Evolutionary conservation across 1,140 invertebrate genomes (phyloP).

Genomic region (Drosophila tsacasi): DNA sequence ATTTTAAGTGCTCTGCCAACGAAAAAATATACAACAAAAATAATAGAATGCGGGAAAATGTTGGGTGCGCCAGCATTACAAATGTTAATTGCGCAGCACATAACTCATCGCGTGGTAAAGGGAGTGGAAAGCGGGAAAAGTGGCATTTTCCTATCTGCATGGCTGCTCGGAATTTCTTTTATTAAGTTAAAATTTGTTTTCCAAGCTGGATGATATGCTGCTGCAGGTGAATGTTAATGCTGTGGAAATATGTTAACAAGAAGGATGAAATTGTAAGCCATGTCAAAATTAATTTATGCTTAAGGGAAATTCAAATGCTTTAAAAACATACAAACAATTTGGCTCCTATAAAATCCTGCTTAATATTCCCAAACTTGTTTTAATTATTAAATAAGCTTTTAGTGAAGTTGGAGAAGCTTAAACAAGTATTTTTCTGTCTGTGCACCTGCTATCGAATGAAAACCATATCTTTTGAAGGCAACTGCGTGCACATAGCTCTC

Average conservation of each 20-base stretch:
- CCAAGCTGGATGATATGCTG: slow-evolving; percentile 4
- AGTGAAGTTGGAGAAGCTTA: too few species aligned
- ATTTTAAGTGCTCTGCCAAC: slow-evolving; percentile 79
- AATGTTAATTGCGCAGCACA: slow-evolving; percentile 82
- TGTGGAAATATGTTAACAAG: neutral
- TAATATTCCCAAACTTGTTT: neutral
- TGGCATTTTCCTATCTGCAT: slow-evolving; percentile 26
- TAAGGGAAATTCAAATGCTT: neutral
- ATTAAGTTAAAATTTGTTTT: slow-evolving; percentile 61
- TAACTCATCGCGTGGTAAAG: slow-evolving; percentile 61
- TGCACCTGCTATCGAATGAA: slow-evolving; percentile 14
- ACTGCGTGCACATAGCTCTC: slow-evolving; percentile 30
- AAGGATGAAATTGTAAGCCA: neutral
- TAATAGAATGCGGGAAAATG: slow-evolving; percentile 60
- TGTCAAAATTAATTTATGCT: neutral
- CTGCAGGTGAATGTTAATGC: slow-evolving; percentile 1
- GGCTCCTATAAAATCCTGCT: neutral
- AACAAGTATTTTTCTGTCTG: slow-evolving; percentile 4
- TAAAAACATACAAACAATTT: neutral
- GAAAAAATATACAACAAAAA: slow-evolving; percentile 20
- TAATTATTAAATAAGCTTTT: neutral
- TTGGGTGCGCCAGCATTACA: slow-evolving; percentile 74
- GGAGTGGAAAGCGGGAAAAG: slow-evolving; percentile 2
- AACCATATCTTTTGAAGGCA: slow-evolving; percentile 3
- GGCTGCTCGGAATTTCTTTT: slow-evolving; percentile 30